phyloP scores from a whole-genome alignment of 2,797 vertebrate species.

The Gymnothorax javanicus region DNA sequence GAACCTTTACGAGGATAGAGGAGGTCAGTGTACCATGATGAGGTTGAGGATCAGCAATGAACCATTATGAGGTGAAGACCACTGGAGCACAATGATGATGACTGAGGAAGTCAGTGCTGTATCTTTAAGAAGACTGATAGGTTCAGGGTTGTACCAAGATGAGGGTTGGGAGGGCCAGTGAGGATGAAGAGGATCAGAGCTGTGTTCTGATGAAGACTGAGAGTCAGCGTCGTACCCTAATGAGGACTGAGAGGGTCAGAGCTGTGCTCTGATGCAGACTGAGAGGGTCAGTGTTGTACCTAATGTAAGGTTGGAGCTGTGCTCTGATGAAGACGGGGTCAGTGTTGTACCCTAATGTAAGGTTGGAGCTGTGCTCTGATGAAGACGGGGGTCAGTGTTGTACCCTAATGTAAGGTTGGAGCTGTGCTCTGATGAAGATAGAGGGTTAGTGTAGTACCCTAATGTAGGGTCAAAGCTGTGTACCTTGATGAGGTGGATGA shows the following conservation, averaged over 20 bases:
- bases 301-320: not conserved
- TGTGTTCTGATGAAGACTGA: too few relatives aligned
- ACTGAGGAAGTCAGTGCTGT: not conserved
- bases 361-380: not conserved
- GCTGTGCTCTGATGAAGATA: slow-evolving; percentile 54
- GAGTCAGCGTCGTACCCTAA: too few relatives aligned
- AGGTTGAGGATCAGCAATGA: not conserved
- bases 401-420: too few relatives aligned
- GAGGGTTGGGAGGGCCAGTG: not conserved
- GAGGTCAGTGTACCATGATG: too few relatives aligned
- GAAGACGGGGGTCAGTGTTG: not conserved
- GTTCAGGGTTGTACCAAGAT: slow-evolving; percentile 55
- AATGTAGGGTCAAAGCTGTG: slow-evolving; percentile 10
- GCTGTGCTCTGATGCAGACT: too few relatives aligned
- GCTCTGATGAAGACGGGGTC: not conserved
- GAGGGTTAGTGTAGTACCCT: not conserved
- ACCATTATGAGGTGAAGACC: too few relatives aligned
- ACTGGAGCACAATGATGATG: not conserved
- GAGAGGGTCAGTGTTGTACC: not conserved
- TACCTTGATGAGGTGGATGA: slow-evolving; percentile 88
- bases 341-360: too few relatives aligned
- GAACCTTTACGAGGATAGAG: not conserved
- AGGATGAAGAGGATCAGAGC: too few relatives aligned
- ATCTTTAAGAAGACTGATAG: not conserved
- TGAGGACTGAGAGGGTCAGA: too few relatives aligned